phyloP scores from a whole-genome alignment of 1,140 invertebrate genomes.

The Pantala flavescens region DNA sequence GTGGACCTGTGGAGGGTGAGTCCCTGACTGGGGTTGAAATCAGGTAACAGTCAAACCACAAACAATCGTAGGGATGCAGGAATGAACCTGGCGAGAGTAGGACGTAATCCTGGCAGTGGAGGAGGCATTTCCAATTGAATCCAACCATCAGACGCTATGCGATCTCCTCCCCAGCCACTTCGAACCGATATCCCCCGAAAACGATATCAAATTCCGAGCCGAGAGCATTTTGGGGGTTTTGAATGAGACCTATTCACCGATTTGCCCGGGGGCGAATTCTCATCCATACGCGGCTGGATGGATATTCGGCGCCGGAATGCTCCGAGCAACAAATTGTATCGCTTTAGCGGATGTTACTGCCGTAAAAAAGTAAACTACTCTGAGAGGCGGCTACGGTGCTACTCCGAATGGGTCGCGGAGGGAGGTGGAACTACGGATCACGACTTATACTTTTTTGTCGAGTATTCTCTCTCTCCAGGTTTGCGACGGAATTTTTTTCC shows the following conservation, averaged over 20 bases:
- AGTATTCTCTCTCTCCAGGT: neutral
- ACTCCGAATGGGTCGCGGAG: neutral
- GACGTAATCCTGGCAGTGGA: neutral
- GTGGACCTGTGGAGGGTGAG: neutral
- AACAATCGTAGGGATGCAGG: neutral
- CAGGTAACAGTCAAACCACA: neutral
- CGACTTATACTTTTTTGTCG: neutral
- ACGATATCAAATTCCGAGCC: slow-evolving; percentile 8
- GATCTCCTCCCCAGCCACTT: neutral
- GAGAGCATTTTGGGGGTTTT: neutral
- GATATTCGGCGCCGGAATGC: neutral
- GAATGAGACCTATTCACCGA: neutral
- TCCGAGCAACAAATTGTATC: neutral
- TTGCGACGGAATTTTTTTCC: no score
- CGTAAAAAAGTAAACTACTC: neutral
- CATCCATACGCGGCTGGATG: neutral
- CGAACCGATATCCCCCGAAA: neutral
- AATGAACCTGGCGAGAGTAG: neutral
- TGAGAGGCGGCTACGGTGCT: neutral
- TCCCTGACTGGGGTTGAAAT: neutral
- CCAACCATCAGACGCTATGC: neutral
- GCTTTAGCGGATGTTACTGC: neutral
- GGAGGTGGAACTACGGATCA: neutral
- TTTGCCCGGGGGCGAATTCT: neutral
- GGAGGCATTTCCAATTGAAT: neutral